These are phyloP conservation scores for Brachionus angularis DNA, from an alignment of 1,140 invertebrate species.

Conservation along the genomic window DNA sequence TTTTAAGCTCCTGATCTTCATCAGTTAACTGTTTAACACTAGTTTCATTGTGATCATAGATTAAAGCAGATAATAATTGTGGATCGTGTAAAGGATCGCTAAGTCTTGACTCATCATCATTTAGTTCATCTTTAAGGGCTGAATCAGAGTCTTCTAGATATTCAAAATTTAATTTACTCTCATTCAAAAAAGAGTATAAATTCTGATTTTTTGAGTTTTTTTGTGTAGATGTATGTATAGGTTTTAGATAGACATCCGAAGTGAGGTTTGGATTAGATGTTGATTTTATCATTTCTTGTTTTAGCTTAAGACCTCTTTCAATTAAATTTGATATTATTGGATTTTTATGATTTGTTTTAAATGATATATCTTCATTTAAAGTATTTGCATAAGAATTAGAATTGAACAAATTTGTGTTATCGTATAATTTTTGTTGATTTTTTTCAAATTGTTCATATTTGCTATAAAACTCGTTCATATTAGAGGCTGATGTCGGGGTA, in stretches of 20 bases:
- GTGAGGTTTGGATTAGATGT: neutral
- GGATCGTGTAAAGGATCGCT: slow-evolving; percentile 25
- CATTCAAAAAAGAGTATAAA: slow-evolving; percentile 13
- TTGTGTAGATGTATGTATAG: neutral
- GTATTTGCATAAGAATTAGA: slow-evolving; percentile 22
- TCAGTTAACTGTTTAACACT: neutral
- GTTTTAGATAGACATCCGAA: neutral
- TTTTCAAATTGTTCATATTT: slow-evolving; percentile 37
- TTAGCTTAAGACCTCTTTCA: slow-evolving; percentile 14
- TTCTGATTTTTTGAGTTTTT: too few species aligned
- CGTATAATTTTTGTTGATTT: neutral
- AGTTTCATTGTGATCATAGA: neutral
- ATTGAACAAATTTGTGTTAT: neutral
- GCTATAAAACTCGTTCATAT: slow-evolving; percentile 15
- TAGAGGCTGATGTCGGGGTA: neutral
- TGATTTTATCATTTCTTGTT: slow-evolving; percentile 23
- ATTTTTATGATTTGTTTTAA: neutral
- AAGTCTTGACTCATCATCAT: slow-evolving; percentile 13
- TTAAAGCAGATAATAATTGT: slow-evolving; percentile 2
- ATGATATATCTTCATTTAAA: slow-evolving; percentile 30
- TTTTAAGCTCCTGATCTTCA: slow-evolving; percentile 25
- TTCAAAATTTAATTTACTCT: slow-evolving; percentile 13
- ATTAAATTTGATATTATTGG: slow-evolving; percentile 9
- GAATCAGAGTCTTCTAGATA: neutral
- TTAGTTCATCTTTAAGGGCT: too few species aligned